Evolutionary conservation across 2,888 invertebrate genomes (phyloP).

Genomic region (Hirtodrosophila cameraria): DNA sequence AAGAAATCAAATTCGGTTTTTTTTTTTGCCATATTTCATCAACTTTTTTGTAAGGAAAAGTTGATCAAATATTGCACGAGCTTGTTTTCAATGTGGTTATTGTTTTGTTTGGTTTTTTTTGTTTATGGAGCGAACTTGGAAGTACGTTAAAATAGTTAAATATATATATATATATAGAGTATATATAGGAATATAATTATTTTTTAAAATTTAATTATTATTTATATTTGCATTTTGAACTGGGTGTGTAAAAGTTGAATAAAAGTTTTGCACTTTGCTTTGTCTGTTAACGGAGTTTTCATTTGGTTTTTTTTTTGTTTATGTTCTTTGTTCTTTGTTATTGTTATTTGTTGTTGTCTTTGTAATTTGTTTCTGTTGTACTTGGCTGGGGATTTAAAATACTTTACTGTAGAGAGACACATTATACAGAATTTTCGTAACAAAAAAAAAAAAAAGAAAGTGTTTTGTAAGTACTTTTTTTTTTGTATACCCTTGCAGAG

Average conservation of each 20-base stretch:
- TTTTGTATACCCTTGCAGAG: no score
- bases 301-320: conserved; percentile 47
- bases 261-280: conserved; percentile 52
- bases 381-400: conserved; percentile 27
- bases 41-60: conserved; percentile 41
- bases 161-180: conserved; percentile 11
- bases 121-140: conserved; percentile 22
- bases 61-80: conserved; percentile 40
- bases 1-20: conserved; percentile 39
- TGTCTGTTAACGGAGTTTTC: conserved; percentile 49
- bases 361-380: conserved; percentile 52
- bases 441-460: conserved; percentile 41
- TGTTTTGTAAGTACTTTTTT: no score
- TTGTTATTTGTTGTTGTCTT: conserved; percentile 39
- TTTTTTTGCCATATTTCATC: conserved; percentile 27
- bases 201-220: conserved; percentile 28
- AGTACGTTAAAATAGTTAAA: conserved; percentile 7
- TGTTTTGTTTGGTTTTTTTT: conserved; percentile 45
- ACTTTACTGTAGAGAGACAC: conserved; percentile 41
- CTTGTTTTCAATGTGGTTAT: conserved; percentile 38
- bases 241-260: conserved; percentile 81
- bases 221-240: conserved; percentile 83
- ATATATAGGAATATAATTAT: conserved; percentile 8
- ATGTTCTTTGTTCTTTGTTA: conserved; percentile 44
- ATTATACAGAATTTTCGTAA: conserved; percentile 25